A percentile compares a stretch with the other conserved stretches of the same genome.
These are phyloP conservation scores for Nephotettix cincticeps DNA, from an alignment of 1,140 invertebrate genomes.

Conservation along the genomic window DNA sequence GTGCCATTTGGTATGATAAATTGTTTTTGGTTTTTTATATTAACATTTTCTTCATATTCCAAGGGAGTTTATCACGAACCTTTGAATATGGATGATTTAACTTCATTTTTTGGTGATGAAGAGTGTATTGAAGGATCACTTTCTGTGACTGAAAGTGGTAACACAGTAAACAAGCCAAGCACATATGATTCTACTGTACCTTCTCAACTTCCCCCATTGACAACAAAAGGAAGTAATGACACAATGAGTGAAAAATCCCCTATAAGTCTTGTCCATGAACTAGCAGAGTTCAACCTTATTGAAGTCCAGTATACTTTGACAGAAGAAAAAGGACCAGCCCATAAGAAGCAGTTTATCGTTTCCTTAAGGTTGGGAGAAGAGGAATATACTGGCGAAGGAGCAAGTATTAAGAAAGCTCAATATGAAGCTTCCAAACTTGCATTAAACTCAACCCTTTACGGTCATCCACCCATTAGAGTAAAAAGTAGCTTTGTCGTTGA, in stretches of 20 bases:
- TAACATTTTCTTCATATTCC: too few species aligned
- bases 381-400: slow-evolving; percentile 84
- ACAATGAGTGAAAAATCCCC: slow-evolving; percentile 92
- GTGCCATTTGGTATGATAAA: too few species aligned
- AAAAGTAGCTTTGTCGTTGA: background rate
- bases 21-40: too few species aligned
- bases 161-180: background rate
- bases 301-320: slow-evolving; percentile 84
- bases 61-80: too few species aligned
- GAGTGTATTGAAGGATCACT: slow-evolving; percentile 1
- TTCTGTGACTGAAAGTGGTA: background rate
- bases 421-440: slow-evolving; percentile 90
- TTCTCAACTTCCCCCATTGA: background rate
- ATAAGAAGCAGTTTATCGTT: slow-evolving; percentile 96
- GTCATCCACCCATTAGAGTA: slow-evolving; percentile 63
- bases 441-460: slow-evolving; percentile 77
- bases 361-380: slow-evolving; percentile 88
- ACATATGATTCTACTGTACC: background rate
- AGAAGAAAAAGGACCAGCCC: slow-evolving; percentile 81
- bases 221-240: slow-evolving; percentile 54
- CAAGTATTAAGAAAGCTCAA: slow-evolving; percentile 97
- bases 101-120: too few species aligned
- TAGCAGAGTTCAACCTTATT: slow-evolving; percentile 93
- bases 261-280: slow-evolving; percentile 97
- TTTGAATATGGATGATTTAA: too few species aligned